A percentile compares a stretch with the other conserved stretches of the same genome.
These are phyloP conservation scores for Bos javanicus DNA, from an alignment of 2,113 vertebrate genomes.

Conservation along the genomic window DNA sequence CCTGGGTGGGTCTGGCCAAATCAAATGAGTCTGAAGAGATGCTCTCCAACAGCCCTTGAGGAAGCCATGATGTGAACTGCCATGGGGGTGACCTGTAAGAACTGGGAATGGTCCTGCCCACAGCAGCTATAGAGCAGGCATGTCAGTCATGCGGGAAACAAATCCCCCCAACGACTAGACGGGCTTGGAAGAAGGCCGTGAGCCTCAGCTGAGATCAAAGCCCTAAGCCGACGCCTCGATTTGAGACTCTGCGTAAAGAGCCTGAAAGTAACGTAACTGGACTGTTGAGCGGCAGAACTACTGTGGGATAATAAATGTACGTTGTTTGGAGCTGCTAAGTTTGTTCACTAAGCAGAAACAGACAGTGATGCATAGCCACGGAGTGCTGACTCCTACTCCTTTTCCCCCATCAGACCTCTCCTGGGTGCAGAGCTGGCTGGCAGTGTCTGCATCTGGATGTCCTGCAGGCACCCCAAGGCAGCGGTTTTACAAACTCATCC, in stretches of 20 bases:
- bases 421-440: background rate
- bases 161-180: accelerated
- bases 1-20: background rate
- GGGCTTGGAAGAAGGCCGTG: background rate
- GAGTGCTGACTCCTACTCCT: too few species aligned
- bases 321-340: background rate
- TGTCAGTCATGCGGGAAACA: background rate
- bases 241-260: background rate
- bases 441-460: background rate
- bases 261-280: background rate
- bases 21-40: background rate
- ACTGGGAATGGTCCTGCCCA: background rate
- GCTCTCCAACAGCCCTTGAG: background rate
- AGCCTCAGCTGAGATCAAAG: background rate
- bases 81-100: accelerated
- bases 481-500: background rate
- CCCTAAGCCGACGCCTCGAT: background rate
- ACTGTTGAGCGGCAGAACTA: background rate
- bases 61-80: too few species aligned
- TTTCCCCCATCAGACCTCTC: background rate
- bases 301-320: accelerated
- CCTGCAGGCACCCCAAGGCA: background rate
- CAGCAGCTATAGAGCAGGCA: background rate
- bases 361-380: background rate
- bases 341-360: background rate